Conservation (phyloP, 1,140 invertebrate species). For the Ostrea edulis region DNA sequence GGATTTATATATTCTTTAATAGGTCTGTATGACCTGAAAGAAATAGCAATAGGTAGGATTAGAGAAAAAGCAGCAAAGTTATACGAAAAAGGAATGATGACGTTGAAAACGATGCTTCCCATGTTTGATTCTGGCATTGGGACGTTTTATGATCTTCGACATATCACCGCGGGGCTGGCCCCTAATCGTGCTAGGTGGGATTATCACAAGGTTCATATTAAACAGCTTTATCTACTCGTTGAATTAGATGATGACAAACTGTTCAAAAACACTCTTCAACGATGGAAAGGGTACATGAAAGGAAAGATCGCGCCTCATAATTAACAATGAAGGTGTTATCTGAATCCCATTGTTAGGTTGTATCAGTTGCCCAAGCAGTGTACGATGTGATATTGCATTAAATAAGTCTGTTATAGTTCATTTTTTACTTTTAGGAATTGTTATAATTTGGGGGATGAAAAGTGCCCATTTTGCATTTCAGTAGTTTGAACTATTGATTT, state of each 20-base stretch:
- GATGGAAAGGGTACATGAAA: constrained; percentile 97
- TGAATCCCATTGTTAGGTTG: too few species aligned
- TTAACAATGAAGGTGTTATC: constrained; percentile 44
- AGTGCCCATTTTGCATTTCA: too few species aligned
- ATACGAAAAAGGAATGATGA: constrained; percentile 92
- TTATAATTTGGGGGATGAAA: too few species aligned
- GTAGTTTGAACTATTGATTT: too few species aligned
- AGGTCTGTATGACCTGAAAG: constrained; percentile 95
- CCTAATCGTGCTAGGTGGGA: constrained; percentile 96
- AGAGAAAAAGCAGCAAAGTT: constrained; percentile 80
- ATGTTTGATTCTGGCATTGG: constrained; percentile 97
- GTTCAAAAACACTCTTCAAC: constrained; percentile 90
- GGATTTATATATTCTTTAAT: constrained; percentile 99
- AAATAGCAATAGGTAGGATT: constrained; percentile 74
- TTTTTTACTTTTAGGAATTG: too few species aligned
- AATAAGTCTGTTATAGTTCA: too few species aligned
- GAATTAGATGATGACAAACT: constrained; percentile 90
- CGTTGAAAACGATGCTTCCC: constrained; percentile 92
- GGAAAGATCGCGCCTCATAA: constrained; percentile 82
- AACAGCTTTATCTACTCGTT: constrained; percentile 93
- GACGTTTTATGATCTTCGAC: constrained; percentile 97
- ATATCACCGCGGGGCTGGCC: constrained; percentile 90
- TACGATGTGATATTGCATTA: too few species aligned
- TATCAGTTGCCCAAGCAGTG: too few species aligned
- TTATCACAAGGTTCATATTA: constrained; percentile 98